Percentiles rank a stretch among this genome's conserved stretches.
Conservation (phyloP, 1,140 invertebrate species). For the Teleogryllus occipitalis region DNA sequence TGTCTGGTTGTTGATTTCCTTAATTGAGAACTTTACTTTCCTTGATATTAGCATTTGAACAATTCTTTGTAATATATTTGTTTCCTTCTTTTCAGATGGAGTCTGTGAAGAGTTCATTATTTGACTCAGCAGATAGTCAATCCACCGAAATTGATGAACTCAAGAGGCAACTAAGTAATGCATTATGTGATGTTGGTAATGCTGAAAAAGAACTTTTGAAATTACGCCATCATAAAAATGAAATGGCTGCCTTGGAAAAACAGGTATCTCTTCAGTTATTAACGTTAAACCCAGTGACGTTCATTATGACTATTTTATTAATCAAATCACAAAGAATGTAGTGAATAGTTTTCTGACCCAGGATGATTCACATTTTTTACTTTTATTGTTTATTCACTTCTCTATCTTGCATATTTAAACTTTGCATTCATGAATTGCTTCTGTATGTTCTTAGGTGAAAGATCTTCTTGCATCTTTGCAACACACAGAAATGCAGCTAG, state of each 20-base stretch:
- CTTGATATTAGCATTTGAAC: no score
- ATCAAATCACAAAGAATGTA: background rate
- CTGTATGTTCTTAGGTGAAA: conserved; percentile 42
- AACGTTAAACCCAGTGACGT: background rate
- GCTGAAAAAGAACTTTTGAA: conserved; percentile 61
- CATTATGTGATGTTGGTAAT: conserved; percentile 35
- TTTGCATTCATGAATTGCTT: background rate
- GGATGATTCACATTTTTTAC: no score
- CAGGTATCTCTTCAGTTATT: conserved; percentile 33
- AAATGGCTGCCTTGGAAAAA: conserved; percentile 53
- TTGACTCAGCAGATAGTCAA: conserved; percentile 51
- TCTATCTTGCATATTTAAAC: no score
- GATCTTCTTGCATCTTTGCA: conserved; percentile 57
- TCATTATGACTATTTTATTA: background rate
- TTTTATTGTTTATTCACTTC: no score
- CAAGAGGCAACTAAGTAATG: conserved; percentile 41
- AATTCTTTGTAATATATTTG: background rate
- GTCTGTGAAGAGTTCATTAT: conserved; percentile 20
- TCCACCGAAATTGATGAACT: conserved; percentile 59
- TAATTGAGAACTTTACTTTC: background rate
- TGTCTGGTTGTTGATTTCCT: background rate
- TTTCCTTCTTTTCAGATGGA: conserved; percentile 14
- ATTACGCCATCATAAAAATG: conserved; percentile 55
- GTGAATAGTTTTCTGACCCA: no score
- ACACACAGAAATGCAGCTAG: conserved; percentile 60